These are phyloP conservation scores for Platanista minor DNA, from an alignment of 2,113 vertebrate species.

Conservation along the genomic window DNA sequence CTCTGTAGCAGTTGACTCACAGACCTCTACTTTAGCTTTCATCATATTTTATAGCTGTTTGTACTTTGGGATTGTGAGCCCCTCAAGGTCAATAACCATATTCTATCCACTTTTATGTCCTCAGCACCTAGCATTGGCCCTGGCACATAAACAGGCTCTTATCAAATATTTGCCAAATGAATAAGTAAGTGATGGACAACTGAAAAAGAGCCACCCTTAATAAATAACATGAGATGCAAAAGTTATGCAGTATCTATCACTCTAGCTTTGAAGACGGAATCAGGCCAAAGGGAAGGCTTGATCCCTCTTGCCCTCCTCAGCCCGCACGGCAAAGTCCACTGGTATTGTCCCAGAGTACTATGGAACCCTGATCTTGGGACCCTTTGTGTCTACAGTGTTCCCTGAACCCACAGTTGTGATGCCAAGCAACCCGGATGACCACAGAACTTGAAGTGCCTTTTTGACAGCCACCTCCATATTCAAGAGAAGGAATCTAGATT, in stretches of 20 bases:
- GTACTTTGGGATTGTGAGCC: background rate
- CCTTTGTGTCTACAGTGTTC: background rate
- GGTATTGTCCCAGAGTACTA: background rate
- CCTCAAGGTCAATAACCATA: background rate
- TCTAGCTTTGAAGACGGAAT: background rate
- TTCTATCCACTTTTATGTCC: background rate
- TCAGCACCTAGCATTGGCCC: background rate
- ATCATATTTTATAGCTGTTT: background rate
- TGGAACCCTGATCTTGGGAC: background rate
- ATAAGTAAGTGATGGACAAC: background rate
- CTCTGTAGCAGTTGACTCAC: background rate
- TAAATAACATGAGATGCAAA: background rate
- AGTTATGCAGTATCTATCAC: background rate
- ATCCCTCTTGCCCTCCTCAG: background rate
- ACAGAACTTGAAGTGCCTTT: background rate
- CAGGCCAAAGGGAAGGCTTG: background rate
- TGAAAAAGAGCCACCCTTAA: background rate
- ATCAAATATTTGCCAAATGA: constrained; percentile 36
- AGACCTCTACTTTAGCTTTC: background rate
- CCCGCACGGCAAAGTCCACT: background rate
- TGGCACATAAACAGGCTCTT: background rate
- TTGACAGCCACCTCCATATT: background rate
- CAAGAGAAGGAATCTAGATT: background rate
- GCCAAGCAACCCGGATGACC: background rate
- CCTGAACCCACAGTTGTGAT: background rate